Evolutionary conservation across 2,797 vertebrate species (phyloP), one percentile per base, ranked within the genome.

Genomic region (Enteromius fasciolatus): DNA sequence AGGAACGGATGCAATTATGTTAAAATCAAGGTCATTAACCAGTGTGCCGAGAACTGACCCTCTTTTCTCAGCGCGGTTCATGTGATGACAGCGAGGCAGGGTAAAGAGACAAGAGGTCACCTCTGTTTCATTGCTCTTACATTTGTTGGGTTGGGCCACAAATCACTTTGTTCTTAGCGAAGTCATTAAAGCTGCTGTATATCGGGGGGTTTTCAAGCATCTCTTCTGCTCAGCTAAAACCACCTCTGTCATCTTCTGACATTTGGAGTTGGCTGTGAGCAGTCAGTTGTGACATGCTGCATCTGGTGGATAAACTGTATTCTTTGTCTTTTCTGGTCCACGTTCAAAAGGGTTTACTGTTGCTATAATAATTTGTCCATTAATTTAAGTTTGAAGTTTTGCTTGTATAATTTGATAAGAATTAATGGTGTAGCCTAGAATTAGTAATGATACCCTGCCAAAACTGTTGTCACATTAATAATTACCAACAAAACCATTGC

Each of bases 131-230:
- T 23, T 85, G 76, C 59, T 83, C 76, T 81, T 81, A 87, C 46
- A 84, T 78, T 85, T 80, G 23, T 83, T 31, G 44, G 50, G 69
- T 66, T 84, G 63, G 69, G 48, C 80, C 63, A 76, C 78, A 83
- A 88, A 88, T 89, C 81, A 87, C 82, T 86, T 83, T 79, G 69
- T 85, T 84, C 81, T 82, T 81, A 84, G 84, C 79, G 80, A 69
- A 83, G 41, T 74, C 61, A 83, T 84, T 86, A 85, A 85, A 36
- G 77, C 76, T 78, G 73, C 52, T 64, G 82, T 85, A 48, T 64
- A 63, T 50, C 54, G 50, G 66, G 41, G 63, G 36, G 15, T 59
- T 84, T 59, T 78, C 79, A 59, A 72, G 66, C 41, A 52, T 84
- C 74, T 81, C 84, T 79, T 84, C 72, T 57, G 76, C 66, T 82